phyloP scores from a whole-genome alignment of 2,113 vertebrate species.

The Apaloderma vittatum region DNA sequence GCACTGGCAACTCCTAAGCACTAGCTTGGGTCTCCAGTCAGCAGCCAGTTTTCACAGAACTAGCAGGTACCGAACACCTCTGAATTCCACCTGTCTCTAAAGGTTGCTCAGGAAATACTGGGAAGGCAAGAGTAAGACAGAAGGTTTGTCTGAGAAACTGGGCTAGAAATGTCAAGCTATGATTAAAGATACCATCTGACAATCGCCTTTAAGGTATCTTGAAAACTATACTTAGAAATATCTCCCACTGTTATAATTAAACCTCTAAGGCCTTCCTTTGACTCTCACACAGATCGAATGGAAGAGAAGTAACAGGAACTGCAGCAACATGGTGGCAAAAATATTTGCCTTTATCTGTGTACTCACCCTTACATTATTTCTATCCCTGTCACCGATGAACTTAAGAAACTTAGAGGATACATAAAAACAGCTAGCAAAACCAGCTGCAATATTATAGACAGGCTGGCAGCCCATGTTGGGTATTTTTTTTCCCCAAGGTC shows the following conservation, averaged over 20 bases:
- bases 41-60: neutral
- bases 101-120: neutral
- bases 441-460: fast-evolving
- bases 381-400: neutral
- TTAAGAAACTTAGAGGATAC: neutral
- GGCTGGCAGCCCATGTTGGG: neutral
- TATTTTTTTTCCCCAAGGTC: neutral
- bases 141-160: neutral
- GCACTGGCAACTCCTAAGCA: neutral
- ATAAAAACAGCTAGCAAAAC: neutral
- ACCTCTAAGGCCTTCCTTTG: neutral
- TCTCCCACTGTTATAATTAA: neutral
- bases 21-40: neutral
- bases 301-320: neutral
- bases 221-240: neutral
- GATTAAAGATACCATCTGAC: neutral
- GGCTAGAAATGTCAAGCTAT: neutral
- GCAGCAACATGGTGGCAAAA: neutral
- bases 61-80: neutral
- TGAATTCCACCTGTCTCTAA: neutral
- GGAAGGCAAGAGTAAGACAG: neutral
- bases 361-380: neutral
- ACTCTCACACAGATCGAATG: neutral
- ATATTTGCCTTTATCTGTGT: neutral
- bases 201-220: neutral